phyloP scores from a whole-genome alignment of 2,888 invertebrate genomes.

The Odontocerum albicorne region DNA sequence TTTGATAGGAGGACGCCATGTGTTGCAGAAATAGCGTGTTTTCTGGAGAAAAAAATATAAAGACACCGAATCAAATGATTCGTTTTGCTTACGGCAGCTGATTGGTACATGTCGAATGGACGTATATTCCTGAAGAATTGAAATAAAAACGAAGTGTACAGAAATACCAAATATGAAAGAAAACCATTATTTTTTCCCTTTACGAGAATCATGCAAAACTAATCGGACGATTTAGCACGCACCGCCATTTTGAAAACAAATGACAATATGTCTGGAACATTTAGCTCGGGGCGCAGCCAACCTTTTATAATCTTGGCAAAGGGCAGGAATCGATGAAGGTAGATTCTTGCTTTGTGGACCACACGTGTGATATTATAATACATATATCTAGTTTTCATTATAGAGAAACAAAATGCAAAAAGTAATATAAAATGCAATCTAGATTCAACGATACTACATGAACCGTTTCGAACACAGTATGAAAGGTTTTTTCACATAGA shows the following conservation, averaged over 20 bases:
- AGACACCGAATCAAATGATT: slow-evolving; percentile 28
- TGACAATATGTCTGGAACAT: slow-evolving; percentile 25
- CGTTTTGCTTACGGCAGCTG: slow-evolving; percentile 35
- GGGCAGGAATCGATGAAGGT: too few relatives aligned
- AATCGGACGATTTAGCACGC: slow-evolving; percentile 34
- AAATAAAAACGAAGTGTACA: neutral
- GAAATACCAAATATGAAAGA: slow-evolving; percentile 14
- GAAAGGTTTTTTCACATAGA: too few relatives aligned
- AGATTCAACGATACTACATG: too few relatives aligned
- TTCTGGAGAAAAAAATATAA: slow-evolving; percentile 15
- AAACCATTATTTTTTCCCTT: slow-evolving; percentile 9
- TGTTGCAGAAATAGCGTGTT: slow-evolving; percentile 5
- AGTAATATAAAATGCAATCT: too few relatives aligned
- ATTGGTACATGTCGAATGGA: slow-evolving; percentile 26
- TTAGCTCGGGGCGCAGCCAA: slow-evolving; percentile 11
- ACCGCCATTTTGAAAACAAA: slow-evolving; percentile 31
- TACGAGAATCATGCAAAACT: slow-evolving; percentile 30
- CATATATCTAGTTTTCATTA: too few relatives aligned
- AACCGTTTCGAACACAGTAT: too few relatives aligned
- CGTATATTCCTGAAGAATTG: slow-evolving; percentile 22
- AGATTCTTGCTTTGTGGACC: too few relatives aligned
- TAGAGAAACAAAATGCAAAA: too few relatives aligned
- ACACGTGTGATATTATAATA: too few relatives aligned
- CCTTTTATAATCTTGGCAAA: too few relatives aligned
- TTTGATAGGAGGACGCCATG: slow-evolving; percentile 9